These are phyloP conservation scores for Thrips palmi DNA, from an alignment of 1,140 invertebrate genomes.

Conservation along the genomic window DNA sequence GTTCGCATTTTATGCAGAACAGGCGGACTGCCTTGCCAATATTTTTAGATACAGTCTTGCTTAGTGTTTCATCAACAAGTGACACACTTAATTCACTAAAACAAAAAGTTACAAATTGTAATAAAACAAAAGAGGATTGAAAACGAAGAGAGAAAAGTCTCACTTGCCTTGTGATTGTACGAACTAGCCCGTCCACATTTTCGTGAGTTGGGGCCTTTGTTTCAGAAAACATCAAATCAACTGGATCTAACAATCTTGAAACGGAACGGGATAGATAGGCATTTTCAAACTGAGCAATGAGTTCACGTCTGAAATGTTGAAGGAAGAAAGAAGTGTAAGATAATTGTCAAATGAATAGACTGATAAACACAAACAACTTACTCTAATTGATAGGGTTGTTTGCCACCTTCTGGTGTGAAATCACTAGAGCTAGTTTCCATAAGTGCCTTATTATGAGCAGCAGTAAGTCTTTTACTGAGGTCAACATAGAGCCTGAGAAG, in stretches of 20 bases:
- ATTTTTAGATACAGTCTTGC: constrained; percentile 50
- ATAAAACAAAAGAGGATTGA: background rate
- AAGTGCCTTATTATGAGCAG: no score
- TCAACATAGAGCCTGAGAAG: constrained; percentile 49
- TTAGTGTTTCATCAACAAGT: constrained; percentile 48
- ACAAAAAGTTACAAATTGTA: constrained; percentile 15
- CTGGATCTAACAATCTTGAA: constrained; percentile 63
- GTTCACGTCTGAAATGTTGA: no score
- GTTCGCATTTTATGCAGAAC: constrained; percentile 60
- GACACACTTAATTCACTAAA: constrained; percentile 57
- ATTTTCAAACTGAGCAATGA: constrained; percentile 56
- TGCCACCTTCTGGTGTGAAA: constrained; percentile 29
- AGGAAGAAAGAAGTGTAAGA: constrained; percentile 8
- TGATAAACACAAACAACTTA: constrained; percentile 17
- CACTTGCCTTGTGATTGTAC: constrained; percentile 41
- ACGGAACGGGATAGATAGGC: constrained; percentile 71
- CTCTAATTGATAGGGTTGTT: constrained; percentile 30
- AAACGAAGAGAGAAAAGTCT: constrained; percentile 8
- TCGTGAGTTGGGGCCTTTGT: constrained; percentile 38
- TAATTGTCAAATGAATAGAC: background rate
- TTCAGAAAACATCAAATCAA: constrained; percentile 60
- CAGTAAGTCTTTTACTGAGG: constrained; percentile 37
- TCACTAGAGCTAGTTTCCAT: constrained; percentile 36
- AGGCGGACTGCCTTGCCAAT: constrained; percentile 61
- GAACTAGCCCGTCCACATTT: constrained; percentile 47